These are phyloP conservation scores for Myotis davidii DNA, from an alignment of 2,113 vertebrate species.

Conservation along the genomic window DNA sequence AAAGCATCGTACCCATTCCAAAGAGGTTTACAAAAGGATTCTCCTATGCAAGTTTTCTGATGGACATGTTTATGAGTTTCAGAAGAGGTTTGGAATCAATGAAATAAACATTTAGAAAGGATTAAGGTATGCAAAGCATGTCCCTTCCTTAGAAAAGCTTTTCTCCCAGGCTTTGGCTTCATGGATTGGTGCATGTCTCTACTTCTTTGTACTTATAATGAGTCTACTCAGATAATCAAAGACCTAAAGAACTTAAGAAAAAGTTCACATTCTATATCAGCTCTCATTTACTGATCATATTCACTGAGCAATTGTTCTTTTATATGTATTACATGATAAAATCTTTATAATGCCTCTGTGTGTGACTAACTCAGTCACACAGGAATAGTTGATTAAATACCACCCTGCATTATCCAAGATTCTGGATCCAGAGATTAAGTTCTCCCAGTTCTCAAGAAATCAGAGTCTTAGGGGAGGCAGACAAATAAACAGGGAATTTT, in stretches of 20 bases:
- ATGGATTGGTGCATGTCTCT: constrained; percentile 70
- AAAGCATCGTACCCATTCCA: background rate
- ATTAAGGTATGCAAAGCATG: constrained; percentile 75
- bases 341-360: background rate
- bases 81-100: constrained; percentile 74
- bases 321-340: background rate
- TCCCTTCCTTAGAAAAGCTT: constrained; percentile 67
- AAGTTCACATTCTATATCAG: background rate
- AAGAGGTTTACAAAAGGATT: background rate
- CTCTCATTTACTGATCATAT: background rate
- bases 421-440: background rate
- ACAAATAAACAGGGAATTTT: background rate
- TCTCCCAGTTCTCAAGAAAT: background rate
- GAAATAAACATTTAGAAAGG: constrained; percentile 81
- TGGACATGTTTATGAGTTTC: constrained; percentile 56
- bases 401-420: background rate
- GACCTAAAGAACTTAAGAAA: background rate
- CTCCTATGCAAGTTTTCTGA: background rate
- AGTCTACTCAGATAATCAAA: constrained; percentile 9
- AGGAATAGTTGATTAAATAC: background rate
- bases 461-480: background rate
- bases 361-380: background rate
- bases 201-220: background rate
- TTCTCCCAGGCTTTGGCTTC: constrained; percentile 60
- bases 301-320: background rate